phyloP scores from a whole-genome alignment of 2,888 invertebrate species.

The Eupsilia transversa region DNA sequence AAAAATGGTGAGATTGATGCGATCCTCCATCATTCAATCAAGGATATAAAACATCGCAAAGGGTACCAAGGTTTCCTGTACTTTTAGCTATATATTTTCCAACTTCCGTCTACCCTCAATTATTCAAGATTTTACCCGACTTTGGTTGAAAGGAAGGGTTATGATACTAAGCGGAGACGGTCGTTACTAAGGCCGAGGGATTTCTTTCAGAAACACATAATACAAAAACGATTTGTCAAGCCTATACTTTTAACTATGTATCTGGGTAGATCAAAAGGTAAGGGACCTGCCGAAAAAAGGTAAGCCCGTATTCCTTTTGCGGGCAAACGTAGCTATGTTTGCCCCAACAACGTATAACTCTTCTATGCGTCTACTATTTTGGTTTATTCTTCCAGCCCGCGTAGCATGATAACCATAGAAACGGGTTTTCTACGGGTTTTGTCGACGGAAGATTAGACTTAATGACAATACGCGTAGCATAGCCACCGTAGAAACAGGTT shows the following conservation, averaged over 20 bases:
- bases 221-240: conserved; percentile 39
- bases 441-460: too few species aligned
- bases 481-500: too few species aligned
- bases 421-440: too few species aligned
- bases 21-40: conserved; percentile 5
- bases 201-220: conserved; percentile 5
- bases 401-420: too few species aligned
- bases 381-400: not conserved
- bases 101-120: not conserved
- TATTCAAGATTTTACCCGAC: not conserved
- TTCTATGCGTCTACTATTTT: not conserved
- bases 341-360: not conserved
- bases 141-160: not conserved
- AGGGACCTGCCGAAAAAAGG: conserved; percentile 8
- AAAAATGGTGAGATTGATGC: not conserved
- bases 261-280: conserved; percentile 27
- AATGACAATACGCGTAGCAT: too few species aligned
- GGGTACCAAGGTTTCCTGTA: not conserved
- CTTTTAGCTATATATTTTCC: not conserved
- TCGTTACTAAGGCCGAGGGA: not conserved
- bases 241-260: not conserved
- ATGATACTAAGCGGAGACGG: not conserved
- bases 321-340: not conserved
- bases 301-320: not conserved
- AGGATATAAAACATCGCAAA: not conserved